Conservation (phyloP, 2,113 vertebrate genomes). For the Nothocercus nigrocapillus region DNA sequence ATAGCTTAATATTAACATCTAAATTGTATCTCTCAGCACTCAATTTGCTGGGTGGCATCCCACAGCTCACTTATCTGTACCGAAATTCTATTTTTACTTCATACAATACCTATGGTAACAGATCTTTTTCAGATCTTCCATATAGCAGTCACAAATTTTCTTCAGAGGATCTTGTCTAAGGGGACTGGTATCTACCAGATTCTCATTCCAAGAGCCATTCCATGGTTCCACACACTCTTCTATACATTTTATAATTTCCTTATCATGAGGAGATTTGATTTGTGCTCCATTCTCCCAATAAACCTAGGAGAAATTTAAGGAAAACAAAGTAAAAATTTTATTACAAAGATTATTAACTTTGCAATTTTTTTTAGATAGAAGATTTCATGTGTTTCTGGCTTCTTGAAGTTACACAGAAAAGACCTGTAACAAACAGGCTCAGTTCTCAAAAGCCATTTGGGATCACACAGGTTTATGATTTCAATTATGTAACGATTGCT, state of each 20-base stretch:
- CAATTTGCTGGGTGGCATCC: background rate
- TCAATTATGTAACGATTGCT: background rate
- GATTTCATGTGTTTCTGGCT: background rate
- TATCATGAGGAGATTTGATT: conserved; percentile 90
- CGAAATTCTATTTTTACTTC: background rate
- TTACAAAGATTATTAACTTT: background rate
- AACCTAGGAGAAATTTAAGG: conserved; percentile 74
- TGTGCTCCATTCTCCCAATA: conserved; percentile 96
- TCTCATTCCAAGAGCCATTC: conserved; percentile 89
- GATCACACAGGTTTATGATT: fast-evolving
- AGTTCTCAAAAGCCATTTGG: background rate
- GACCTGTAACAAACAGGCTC: too few relatives aligned
- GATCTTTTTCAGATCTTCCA: conserved; percentile 87
- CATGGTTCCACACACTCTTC: conserved; percentile 90
- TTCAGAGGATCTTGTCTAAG: conserved; percentile 86
- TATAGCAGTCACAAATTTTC: conserved; percentile 85
- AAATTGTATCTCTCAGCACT: background rate
- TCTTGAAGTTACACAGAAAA: background rate
- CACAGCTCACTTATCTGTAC: background rate
- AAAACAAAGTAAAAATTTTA: background rate
- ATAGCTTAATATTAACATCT: background rate
- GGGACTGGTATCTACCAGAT: conserved; percentile 81
- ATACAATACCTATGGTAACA: conserved; percentile 87
- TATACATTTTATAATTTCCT: conserved; percentile 89
- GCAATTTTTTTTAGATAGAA: fast-evolving